Evolutionary conservation across 2,888 invertebrate genomes (phyloP).

Genomic region (Rhyacophila evoluta): DNA sequence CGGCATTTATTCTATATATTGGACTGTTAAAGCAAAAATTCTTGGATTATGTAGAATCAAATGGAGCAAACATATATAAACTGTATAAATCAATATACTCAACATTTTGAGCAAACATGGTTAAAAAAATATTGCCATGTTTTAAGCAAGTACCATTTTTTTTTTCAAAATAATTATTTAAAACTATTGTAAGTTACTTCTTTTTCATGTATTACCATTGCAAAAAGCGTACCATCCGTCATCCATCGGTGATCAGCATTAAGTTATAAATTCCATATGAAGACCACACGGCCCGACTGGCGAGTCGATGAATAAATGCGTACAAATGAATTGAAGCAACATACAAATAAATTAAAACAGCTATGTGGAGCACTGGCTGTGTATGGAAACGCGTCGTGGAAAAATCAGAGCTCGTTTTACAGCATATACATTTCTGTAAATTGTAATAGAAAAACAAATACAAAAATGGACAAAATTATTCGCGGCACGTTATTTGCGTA

Average conservation of each 20-base stretch:
- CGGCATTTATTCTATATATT: too few relatives aligned
- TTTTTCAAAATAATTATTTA: too few relatives aligned
- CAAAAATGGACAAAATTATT: neutral
- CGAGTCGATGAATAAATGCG: conserved; percentile 45
- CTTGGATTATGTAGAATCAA: too few relatives aligned
- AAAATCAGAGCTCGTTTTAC: conserved; percentile 7
- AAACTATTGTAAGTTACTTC: neutral
- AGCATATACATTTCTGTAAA: neutral
- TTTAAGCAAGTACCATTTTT: too few relatives aligned
- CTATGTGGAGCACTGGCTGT: conserved; percentile 49
- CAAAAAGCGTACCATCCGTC: conserved; percentile 30
- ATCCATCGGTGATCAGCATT: conserved; percentile 40
- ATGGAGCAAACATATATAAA: too few relatives aligned
- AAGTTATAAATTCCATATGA: conserved; percentile 54
- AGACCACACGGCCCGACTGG: conserved; percentile 45
- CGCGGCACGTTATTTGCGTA: neutral
- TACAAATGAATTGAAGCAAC: conserved; percentile 42
- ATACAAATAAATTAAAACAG: conserved; percentile 49
- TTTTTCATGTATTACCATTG: conserved; percentile 29
- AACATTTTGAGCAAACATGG: too few relatives aligned
- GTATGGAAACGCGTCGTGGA: conserved; percentile 30
- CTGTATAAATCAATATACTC: too few relatives aligned
- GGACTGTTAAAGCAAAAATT: too few relatives aligned
- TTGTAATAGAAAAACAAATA: neutral
- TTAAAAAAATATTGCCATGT: too few relatives aligned